Base-by-base conservation (phyloP, 2,888 invertebrate species). In the Drosophila stalkeri region DNA sequence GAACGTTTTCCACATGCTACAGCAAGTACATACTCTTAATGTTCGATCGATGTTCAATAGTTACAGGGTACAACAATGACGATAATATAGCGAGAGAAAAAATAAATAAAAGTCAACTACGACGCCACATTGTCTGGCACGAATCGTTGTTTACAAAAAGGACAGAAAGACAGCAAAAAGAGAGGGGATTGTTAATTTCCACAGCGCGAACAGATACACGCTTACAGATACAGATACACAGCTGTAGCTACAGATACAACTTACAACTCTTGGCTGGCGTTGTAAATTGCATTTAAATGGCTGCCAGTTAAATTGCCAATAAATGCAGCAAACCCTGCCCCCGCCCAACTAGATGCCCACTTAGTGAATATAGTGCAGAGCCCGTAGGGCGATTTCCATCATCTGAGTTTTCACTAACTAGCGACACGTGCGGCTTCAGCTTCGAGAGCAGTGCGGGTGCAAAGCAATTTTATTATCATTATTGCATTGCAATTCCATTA, bases 101-200 rank as follows among this genome's bases (percentile, higher is more conserved):
- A 27, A 6, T 27, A n/a, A 39, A 55, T 14, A 14, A 39, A 31
- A 49, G 47, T 20, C 47, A 57, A 74, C 75, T 52, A 44, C 68
- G 84, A 66, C 89, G 84, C 89, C 89, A 77, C 61, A 73, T 56
- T 86, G 83, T 84, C 89, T 84, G 83, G 71, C 67, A 49, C 52
- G 63, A 44, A 37, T 37, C 33, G 59, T 43, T 44, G 31, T 66
- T 46, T 60, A 20, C 62, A 41, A 47, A 47, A 47, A 12, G 49
- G 31, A 51, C 49, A 51, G n/a, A 18, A 18, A 33, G 33, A 51
- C 49, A 18, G 49, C 49, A 18, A 18, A 33, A 12, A 12, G 12
- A 18, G n/a, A 18, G 54, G 54, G 76, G 63, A 75, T 80, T 59
- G 71, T 82, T 86, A 82, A 82, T 82, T 85, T 68, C 35, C 44